Base-by-base conservation (phyloP, 1,140 invertebrate species). In the Nasonia longicornis region DNA sequence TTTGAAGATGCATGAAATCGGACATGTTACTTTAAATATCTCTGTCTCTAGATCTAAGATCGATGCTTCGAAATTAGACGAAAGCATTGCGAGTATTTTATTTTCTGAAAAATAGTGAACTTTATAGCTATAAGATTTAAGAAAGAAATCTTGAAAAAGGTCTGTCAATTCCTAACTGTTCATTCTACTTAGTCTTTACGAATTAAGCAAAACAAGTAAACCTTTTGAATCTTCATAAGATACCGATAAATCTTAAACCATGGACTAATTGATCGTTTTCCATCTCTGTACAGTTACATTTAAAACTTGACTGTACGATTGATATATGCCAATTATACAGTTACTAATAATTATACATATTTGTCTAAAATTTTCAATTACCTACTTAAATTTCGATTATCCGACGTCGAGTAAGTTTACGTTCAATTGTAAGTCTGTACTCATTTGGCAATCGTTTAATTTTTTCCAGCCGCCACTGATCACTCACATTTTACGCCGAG, bases 361-460 rank as follows among this genome's bases (percentile, higher is more conserved):
- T 72, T 38, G n/a, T 35, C 26, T 70, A 26, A 16, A 72, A 79
- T 35, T 26, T 72, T 58, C 29, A 78, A 48, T 58, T 35, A 71
- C 16, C 77, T 80, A 45, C 26, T 45, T 48, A 16, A 52, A 74
- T 76, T 75, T 77, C 67, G n/a, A 29, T 64, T 52, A 48, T 77
- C 45, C 58, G 31, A 77, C 52, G 71, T 73, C 11, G 29, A 76
- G 63, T 69, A 42, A 76, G 14, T 48, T 78, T 74, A 38, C 45
- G 2, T 48, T 52, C 20, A 69, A 74, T 20, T 58, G 63, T 79
- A 79, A 82, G 81, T 79, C 71, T 75, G 72, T 75, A 74, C n/a
- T 82, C 48, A 79, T 82, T 82, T 82, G 81, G 81, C 81, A 82
- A 75, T 75, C 77, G 12, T 79, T 72, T 29, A 73, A 66, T 66